Base-by-base conservation (phyloP, 1,140 invertebrate species). In the Ladona fulva region DNA sequence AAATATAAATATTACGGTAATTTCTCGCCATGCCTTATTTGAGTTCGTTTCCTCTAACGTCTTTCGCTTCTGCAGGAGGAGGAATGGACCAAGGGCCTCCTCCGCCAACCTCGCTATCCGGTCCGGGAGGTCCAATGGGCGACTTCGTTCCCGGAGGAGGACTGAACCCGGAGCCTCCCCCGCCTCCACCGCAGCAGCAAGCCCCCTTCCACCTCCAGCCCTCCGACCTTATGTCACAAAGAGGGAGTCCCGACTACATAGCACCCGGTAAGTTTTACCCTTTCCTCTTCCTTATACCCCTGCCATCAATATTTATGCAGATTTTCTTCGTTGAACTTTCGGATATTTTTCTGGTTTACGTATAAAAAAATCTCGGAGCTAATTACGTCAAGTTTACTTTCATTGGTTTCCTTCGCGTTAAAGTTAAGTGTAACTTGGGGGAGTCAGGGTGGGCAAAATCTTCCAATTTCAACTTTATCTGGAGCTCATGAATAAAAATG, bases 221-320 rank as follows among this genome's bases (percentile, higher is more conserved):
- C 14, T 79, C 78, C 76, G 82, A 83, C 80, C 79, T 83, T 76
- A 78, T 83, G 25, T 83, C 82, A 11, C 82, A 83, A 76, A 78
- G 84, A 74, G 84, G 83, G 25, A 84, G 83, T 81, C 84, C 84
- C 25, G 84, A 85, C 80, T 82, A 82, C 80, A 80, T 82, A 77
- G 80, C 80, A 76, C 79, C 80, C 78, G 81, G 82, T 82, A 80
- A 81, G 76, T 42, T 74, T 77, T 29, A 25, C 66, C 66, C 25
- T 74, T 77, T 24, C 59, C n/a, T n/a, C n/a, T n/a, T n/a, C n/a
- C n/a, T n/a, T n/a, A n/a, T n/a, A 8, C 29, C 29, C 29, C 29
- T 37, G 29, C 29, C 29, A 8, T 37, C 29, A 37, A 37, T 22
- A 19, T 66, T 66, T 16, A 66, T 66, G 16, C 52, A 22, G 52